These are phyloP conservation scores for Chrysopilus asiliformis DNA, from an alignment of 2,888 invertebrate genomes.

Conservation along the genomic window DNA sequence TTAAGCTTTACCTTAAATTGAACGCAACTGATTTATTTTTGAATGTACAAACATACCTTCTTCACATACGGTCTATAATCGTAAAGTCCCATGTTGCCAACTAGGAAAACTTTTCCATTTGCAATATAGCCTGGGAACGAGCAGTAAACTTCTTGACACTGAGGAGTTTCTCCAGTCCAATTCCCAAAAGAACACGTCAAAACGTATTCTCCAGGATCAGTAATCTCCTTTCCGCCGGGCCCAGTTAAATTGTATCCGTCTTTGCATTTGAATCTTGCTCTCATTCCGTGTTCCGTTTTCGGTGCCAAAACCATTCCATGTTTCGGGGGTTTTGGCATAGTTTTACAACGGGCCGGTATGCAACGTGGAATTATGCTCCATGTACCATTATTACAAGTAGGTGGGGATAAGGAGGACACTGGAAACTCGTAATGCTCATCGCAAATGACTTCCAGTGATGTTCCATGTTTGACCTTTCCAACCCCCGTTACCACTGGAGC, in stretches of 20 bases:
- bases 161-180: constrained; percentile 83
- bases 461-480: constrained; percentile 49
- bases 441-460: constrained; percentile 62
- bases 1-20: too few species aligned
- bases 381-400: constrained; percentile 86
- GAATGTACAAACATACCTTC: constrained; percentile 44
- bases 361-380: constrained; percentile 89
- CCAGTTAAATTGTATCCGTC: constrained; percentile 82
- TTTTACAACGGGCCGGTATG: constrained; percentile 69
- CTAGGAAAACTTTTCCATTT: constrained; percentile 80
- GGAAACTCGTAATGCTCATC: constrained; percentile 76
- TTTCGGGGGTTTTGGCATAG: constrained; percentile 70
- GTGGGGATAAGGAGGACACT: constrained; percentile 54
- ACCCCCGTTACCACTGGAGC: constrained; percentile 39
- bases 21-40: too few species aligned
- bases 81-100: constrained; percentile 92
- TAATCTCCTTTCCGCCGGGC: constrained; percentile 39
- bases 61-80: constrained; percentile 89
- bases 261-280: constrained; percentile 83
- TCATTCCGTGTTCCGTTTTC: constrained; percentile 94
- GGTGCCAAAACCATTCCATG: constrained; percentile 95
- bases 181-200: constrained; percentile 84
- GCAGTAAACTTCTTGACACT: constrained; percentile 82
- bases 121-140: constrained; percentile 82
- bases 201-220: constrained; percentile 45